Evolutionary conservation across 2,888 invertebrate genomes (phyloP).

Genomic region (Rhagonycha lutea): DNA sequence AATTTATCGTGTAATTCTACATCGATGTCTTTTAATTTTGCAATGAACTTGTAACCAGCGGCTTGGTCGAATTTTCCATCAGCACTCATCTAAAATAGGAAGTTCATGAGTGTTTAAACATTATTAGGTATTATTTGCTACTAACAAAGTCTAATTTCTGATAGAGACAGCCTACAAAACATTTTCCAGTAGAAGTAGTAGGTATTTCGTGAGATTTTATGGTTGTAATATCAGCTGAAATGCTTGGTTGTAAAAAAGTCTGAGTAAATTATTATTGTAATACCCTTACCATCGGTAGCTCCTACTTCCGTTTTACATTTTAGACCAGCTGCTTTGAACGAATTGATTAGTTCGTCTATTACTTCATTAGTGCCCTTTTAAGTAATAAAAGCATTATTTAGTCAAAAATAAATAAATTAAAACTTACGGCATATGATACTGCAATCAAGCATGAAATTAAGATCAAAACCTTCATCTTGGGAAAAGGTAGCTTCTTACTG

Average conservation of each 20-base stretch:
- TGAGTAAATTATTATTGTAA: background rate
- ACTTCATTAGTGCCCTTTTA: background rate
- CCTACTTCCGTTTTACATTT: background rate
- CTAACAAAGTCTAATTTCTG: background rate
- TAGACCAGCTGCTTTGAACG: background rate
- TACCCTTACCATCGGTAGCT: background rate
- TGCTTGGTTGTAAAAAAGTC: background rate
- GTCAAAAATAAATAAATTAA: background rate
- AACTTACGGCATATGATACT: background rate
- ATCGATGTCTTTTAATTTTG: background rate
- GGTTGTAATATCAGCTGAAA: background rate
- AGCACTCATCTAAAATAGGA: background rate
- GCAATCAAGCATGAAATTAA: background rate
- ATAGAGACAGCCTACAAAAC: too few species aligned
- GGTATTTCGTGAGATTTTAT: background rate
- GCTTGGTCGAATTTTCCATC: background rate
- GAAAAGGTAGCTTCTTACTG: background rate
- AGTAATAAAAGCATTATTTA: background rate
- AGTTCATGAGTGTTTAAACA: background rate
- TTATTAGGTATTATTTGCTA: background rate
- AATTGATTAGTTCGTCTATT: background rate
- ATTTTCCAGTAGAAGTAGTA: conserved; percentile 1
- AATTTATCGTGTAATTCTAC: background rate
- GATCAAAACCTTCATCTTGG: background rate
- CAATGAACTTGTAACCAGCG: background rate